These are phyloP conservation scores for Pachyramphus minor DNA, from an alignment of 2,113 vertebrate genomes.

Conservation along the genomic window DNA sequence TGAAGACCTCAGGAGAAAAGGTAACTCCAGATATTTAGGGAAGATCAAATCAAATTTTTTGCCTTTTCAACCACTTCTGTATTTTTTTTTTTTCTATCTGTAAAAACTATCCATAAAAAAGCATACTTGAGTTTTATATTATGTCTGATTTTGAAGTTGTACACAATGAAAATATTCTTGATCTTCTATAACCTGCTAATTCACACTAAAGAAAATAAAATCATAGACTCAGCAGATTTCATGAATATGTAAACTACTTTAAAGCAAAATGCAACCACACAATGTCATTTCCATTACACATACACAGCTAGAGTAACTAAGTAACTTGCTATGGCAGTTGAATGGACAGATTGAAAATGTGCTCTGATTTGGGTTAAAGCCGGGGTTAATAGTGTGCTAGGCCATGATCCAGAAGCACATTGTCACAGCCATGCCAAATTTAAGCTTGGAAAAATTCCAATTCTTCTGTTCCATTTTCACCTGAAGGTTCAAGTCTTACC, in stretches of 20 bases:
- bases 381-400: neutral
- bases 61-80: neutral
- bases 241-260: neutral
- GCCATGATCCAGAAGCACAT: neutral
- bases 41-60: neutral
- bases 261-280: neutral
- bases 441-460: neutral
- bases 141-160: neutral
- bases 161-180: neutral
- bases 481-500: neutral
- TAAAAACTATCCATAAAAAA: neutral
- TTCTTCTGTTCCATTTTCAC: neutral
- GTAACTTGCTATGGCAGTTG: neutral
- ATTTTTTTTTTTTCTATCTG: neutral
- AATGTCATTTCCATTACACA: neutral
- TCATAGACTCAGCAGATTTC: neutral
- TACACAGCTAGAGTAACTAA: neutral
- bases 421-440: neutral
- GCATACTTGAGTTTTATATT: neutral
- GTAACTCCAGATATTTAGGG: neutral
- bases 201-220: neutral
- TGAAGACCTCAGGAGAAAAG: neutral
- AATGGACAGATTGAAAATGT: neutral
- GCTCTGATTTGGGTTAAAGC: neutral
- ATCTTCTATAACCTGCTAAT: neutral